Conservation (phyloP, 2,113 vertebrate genomes). For the Xyliphius kryptos region DNA sequence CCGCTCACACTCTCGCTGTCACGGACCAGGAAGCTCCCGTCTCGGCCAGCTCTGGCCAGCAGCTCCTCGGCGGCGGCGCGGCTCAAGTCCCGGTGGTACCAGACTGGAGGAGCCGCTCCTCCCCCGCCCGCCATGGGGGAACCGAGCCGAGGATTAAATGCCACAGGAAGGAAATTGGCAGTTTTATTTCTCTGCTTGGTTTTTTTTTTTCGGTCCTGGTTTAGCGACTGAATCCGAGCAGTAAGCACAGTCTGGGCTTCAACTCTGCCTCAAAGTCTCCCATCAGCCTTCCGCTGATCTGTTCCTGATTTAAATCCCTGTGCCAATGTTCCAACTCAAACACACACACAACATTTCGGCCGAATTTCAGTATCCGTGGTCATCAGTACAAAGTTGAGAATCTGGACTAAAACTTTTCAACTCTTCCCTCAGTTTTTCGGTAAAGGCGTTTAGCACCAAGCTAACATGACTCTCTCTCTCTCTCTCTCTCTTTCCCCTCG, state of each 20-base stretch:
- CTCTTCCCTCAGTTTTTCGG: no score
- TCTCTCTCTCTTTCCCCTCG: no score
- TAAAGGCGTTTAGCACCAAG: no score
- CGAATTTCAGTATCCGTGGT: no score
- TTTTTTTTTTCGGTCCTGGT: no score
- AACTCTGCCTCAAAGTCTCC: conserved; percentile 54
- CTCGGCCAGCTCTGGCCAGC: conserved; percentile 80
- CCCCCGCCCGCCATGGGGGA: conserved; percentile 68
- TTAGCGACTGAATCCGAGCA: not conserved
- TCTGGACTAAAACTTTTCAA: no score
- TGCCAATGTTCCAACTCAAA: not conserved
- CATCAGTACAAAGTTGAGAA: no score
- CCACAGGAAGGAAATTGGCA: no score
- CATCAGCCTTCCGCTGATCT: conserved; percentile 18
- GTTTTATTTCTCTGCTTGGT: no score
- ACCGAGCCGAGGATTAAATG: conserved; percentile 43
- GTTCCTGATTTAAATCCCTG: conserved; percentile 36
- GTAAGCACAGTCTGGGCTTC: conserved; percentile 30
- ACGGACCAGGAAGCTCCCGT: conserved; percentile 91
- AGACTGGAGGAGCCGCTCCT: conserved; percentile 67
- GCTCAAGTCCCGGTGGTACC: conserved; percentile 92
- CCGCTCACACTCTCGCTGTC: conserved; percentile 90
- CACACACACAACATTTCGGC: no score
- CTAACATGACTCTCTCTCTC: no score
- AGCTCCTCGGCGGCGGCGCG: conserved; percentile 87